Evolutionary conservation across 2,888 invertebrate genomes (phyloP).

Genomic region (Marronus borbonicus): DNA sequence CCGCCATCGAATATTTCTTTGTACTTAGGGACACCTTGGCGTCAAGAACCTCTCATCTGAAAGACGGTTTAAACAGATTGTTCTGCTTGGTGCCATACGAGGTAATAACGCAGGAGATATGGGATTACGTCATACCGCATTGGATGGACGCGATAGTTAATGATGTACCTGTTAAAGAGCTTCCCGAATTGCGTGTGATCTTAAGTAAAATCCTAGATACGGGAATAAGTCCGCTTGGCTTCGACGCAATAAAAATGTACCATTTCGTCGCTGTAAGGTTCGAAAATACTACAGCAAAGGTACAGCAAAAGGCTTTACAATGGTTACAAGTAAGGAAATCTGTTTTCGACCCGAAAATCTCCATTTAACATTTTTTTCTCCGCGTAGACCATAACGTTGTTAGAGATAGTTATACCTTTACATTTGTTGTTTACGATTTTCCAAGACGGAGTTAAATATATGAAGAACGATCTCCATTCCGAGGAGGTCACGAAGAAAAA

Average conservation of each 20-base stretch:
- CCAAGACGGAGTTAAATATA: constrained; percentile 86
- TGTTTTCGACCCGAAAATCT: not conserved
- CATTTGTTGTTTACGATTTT: constrained; percentile 92
- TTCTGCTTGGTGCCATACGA: constrained; percentile 98
- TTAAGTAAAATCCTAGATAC: constrained; percentile 96
- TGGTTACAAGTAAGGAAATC: constrained; percentile 85
- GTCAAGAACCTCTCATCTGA: constrained; percentile 90
- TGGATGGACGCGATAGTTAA: constrained; percentile 99
- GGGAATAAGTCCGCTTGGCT: constrained; percentile 94
- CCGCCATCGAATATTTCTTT: not conserved
- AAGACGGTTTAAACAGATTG: constrained; percentile 94
- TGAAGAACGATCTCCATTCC: constrained; percentile 73
- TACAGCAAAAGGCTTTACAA: constrained; percentile 89
- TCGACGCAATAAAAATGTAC: constrained; percentile 95
- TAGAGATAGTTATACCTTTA: constrained; percentile 93
- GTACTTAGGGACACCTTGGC: constrained; percentile 85
- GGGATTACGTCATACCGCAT: constrained; percentile 99
- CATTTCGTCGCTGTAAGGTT: constrained; percentile 93
- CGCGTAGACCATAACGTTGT: constrained; percentile 83
- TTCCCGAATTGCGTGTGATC: constrained; percentile 87
- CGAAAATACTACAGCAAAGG: constrained; percentile 83
- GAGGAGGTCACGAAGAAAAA: constrained; percentile 68
- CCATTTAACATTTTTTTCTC: too few species aligned
- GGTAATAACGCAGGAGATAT: constrained; percentile 95
- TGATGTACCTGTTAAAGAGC: constrained; percentile 91